A percentile compares a stretch with the other conserved stretches of the same genome.
These are phyloP conservation scores for Notoglanidium macrostoma DNA, from an alignment of 2,797 vertebrate species.

Conservation along the genomic window DNA sequence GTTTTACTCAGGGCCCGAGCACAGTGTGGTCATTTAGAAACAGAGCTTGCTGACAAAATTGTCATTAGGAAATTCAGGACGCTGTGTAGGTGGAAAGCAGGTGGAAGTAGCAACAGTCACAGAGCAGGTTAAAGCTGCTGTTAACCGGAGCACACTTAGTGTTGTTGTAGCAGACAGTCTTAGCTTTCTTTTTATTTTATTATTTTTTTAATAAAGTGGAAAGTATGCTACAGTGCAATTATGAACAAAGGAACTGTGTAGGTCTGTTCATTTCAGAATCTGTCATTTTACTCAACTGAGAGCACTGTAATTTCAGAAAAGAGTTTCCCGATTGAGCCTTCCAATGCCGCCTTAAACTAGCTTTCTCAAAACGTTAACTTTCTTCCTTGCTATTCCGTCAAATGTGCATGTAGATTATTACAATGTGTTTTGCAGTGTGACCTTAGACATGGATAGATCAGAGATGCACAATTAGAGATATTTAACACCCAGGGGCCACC, in stretches of 20 bases:
- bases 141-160: not conserved
- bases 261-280: not conserved
- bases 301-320: conserved; percentile 3
- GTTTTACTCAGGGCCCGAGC: not conserved
- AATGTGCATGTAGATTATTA: not conserved
- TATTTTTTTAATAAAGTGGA: not conserved
- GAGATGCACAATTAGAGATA: not conserved
- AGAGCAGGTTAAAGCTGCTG: not conserved
- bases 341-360: not conserved
- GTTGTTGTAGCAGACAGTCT: not conserved
- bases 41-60: conserved; percentile 14
- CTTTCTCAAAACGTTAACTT: not conserved
- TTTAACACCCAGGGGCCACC: not conserved
- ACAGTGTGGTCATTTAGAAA: conserved; percentile 23
- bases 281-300: conserved; percentile 2
- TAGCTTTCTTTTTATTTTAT: not conserved
- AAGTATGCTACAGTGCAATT: not conserved
- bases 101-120: conserved; percentile 17
- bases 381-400: not conserved
- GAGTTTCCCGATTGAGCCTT: conserved; percentile 1
- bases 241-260: not conserved
- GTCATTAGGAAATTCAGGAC: conserved; percentile 1
- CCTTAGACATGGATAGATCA: not conserved
- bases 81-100: conserved; percentile 18
- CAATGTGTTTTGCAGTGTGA: not conserved